Base-by-base conservation (phyloP, 2,888 invertebrate genomes). In the Drosophila testacea region DNA sequence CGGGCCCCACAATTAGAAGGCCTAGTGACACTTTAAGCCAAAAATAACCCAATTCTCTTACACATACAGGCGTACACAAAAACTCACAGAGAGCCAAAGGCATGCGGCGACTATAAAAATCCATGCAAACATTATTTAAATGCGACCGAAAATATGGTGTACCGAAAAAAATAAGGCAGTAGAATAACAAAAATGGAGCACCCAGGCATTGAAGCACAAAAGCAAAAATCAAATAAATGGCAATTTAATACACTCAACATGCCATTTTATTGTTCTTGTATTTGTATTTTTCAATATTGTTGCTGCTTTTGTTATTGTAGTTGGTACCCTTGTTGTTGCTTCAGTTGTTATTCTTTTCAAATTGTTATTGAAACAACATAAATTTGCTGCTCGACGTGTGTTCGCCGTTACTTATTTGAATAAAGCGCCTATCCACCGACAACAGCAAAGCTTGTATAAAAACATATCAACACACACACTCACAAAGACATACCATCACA, bases 221-320 rank as follows among this genome's bases (percentile, higher is more conserved):
- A 81, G 74, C 73, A 79, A 86, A 83, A 86, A 79, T 86, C 81
- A 81, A 86, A 85, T 85, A 87, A 86, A 87, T 85, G 86, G 69
- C 87, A 87, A 87, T 86, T 86, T 86, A 87, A 86, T 86, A 87
- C 79, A 86, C 85, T 85, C 85, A 85, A 85, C 81, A 87, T 79
- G 73, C 69, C 72, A 74, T 85, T 87, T 80, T 66, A 72, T 75
- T 73, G 50, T 55, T 47, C 48, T 59, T 77, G 70, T 66, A 47
- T 63, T 46, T 62, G 47, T 42, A 22, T 22, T 22, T 22, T 22
- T 22, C 22, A 22, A 38, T 47, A 39, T 44, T 60, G 27, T 44
- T 48, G 39, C n/a, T 46, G 41, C 7, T 52, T 56, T 64, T 50
- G 22, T 63, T 46, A 7, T 6, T 39, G 41, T 62, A 50, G 36